Conservation (phyloP, 2,888 invertebrate genomes). For the Stenotaenia linearis region DNA sequence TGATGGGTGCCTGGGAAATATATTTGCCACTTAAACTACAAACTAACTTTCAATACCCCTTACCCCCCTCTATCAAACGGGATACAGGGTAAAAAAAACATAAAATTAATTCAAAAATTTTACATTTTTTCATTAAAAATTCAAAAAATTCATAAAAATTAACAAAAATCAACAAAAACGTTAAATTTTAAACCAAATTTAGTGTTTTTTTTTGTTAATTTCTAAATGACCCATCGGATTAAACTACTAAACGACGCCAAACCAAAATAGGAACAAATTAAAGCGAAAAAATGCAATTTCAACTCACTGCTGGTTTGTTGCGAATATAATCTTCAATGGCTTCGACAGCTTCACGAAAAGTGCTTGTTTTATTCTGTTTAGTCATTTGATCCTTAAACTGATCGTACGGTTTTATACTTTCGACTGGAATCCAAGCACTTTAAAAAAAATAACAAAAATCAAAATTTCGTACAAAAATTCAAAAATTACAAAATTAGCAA, state of each 20-base stretch:
- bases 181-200: too few species aligned
- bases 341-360: constrained; percentile 47
- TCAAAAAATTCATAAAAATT: too few species aligned
- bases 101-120: too few species aligned
- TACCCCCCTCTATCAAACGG: background rate
- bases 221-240: too few species aligned
- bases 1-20: constrained; percentile 36
- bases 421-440: constrained; percentile 48
- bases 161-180: too few species aligned
- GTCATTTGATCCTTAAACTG: constrained; percentile 44
- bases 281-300: background rate
- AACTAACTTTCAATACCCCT: background rate
- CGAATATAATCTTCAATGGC: constrained; percentile 46
- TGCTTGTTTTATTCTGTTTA: constrained; percentile 43
- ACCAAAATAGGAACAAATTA: background rate
- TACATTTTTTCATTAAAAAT: too few species aligned
- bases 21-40: background rate
- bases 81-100: too few species aligned
- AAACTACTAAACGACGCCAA: too few species aligned
- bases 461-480: background rate
- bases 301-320: constrained; percentile 41
- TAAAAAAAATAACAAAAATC: background rate
- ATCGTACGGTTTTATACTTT: constrained; percentile 44
- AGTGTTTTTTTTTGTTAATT: too few species aligned
- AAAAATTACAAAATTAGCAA: background rate